Conservation (phyloP, 2,113 vertebrate species). For the Potamarius usumacintae region DNA sequence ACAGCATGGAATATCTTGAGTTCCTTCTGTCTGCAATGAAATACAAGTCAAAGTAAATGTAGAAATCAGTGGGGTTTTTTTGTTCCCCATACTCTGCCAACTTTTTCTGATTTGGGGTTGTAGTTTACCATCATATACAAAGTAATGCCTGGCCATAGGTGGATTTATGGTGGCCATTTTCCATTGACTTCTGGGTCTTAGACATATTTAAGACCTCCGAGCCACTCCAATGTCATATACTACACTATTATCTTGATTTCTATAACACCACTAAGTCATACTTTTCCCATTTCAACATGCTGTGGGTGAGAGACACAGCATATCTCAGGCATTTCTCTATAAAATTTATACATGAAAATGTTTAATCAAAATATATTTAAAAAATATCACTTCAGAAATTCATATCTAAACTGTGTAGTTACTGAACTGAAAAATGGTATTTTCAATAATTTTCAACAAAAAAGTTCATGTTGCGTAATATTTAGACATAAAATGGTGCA, state of each 20-base stretch:
- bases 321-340: neutral
- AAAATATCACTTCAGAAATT: neutral
- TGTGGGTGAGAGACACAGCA: neutral
- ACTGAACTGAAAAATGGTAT: neutral
- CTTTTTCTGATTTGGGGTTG: too few species aligned
- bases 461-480: too few species aligned
- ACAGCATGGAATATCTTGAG: too few species aligned
- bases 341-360: neutral
- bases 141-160: neutral
- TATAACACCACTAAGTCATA: neutral
- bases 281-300: neutral
- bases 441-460: too few species aligned
- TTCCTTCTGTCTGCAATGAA: too few species aligned
- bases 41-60: too few species aligned
- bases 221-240: neutral
- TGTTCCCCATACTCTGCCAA: too few species aligned
- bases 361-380: neutral
- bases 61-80: too few species aligned
- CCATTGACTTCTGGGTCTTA: neutral
- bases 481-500: too few species aligned
- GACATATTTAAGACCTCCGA: neutral
- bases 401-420: neutral
- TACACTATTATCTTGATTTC: neutral
- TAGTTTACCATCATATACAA: neutral
- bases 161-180: neutral